phyloP scores from a whole-genome alignment of 1,140 invertebrate species.

The Nasonia longicornis region DNA sequence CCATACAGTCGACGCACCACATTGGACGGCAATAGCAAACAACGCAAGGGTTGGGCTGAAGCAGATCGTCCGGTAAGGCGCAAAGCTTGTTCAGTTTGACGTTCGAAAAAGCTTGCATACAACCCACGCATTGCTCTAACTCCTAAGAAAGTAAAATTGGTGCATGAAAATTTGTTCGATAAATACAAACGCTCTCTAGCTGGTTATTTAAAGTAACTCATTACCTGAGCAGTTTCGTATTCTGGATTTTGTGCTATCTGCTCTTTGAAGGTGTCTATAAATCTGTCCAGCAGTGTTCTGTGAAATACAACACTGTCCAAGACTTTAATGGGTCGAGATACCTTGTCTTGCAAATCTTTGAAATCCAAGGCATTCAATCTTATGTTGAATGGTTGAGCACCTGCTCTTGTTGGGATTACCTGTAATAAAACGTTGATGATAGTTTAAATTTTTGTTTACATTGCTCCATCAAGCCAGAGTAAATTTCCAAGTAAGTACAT shows the following conservation, averaged over 20 bases:
- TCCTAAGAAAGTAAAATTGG: constrained; percentile 71
- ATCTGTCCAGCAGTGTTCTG: constrained; percentile 84
- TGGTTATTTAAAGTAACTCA: not conserved
- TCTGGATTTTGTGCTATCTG: constrained; percentile 79
- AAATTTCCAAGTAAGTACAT: constrained; percentile 21
- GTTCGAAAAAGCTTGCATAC: constrained; percentile 83
- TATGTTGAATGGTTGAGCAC: constrained; percentile 74
- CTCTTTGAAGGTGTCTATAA: constrained; percentile 85
- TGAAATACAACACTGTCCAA: constrained; percentile 83
- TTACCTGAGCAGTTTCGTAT: constrained; percentile 77
- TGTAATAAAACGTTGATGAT: constrained; percentile 43
- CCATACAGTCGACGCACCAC: constrained; percentile 91
- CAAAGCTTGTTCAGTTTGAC: constrained; percentile 86
- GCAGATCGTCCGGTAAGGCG: constrained; percentile 56
- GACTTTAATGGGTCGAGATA: constrained; percentile 80
- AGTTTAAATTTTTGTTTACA: constrained; percentile 20
- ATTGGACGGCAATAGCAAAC: constrained; percentile 84
- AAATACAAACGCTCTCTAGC: constrained; percentile 10
- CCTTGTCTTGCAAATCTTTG: constrained; percentile 82
- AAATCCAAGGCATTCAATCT: constrained; percentile 84
- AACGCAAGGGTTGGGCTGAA: constrained; percentile 67
- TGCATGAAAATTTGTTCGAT: constrained; percentile 28
- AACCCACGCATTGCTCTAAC: constrained; percentile 87
- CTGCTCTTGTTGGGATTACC: constrained; percentile 75
- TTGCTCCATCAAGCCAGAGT: not conserved